These are phyloP conservation scores for Venustaconcha ellipsiformis DNA, from an alignment of 1,140 invertebrate genomes.

Conservation along the genomic window DNA sequence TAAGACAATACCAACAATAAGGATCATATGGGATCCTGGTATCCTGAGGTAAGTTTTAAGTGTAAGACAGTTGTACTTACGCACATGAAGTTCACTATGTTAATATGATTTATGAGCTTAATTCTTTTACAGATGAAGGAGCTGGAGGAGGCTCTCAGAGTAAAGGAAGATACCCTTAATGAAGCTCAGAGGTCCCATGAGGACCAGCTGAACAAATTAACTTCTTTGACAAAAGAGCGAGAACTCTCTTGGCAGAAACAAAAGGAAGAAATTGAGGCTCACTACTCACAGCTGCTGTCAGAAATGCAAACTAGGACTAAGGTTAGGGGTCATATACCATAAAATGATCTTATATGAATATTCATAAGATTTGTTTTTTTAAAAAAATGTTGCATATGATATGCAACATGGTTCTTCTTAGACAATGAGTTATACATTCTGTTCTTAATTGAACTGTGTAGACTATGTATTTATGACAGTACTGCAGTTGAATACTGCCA, in stretches of 20 bases:
- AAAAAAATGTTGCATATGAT: too few species aligned
- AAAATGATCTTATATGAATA: neutral
- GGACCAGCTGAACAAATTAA: constrained; percentile 60
- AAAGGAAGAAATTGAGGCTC: constrained; percentile 63
- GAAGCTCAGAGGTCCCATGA: constrained; percentile 57
- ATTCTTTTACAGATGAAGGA: constrained; percentile 40
- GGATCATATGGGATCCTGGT: too few species aligned
- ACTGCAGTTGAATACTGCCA: too few species aligned
- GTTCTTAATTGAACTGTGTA: too few species aligned
- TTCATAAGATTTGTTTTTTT: neutral
- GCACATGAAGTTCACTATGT: too few species aligned
- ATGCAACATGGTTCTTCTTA: too few species aligned
- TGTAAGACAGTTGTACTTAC: too few species aligned
- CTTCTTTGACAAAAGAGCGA: constrained; percentile 52
- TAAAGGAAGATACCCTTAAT: constrained; percentile 46
- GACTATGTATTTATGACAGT: too few species aligned
- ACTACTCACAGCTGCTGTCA: constrained; percentile 58
- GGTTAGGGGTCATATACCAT: constrained; percentile 30
- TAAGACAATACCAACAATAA: too few species aligned
- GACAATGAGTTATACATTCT: too few species aligned
- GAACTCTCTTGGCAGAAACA: constrained; percentile 62
- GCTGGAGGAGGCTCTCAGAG: constrained; percentile 41
- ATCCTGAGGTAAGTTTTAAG: too few species aligned
- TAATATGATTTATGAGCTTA: too few species aligned
- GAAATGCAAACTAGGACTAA: constrained; percentile 60